Conservation (phyloP, 2,797 vertebrate species). For the Acanthurus lineatus region DNA sequence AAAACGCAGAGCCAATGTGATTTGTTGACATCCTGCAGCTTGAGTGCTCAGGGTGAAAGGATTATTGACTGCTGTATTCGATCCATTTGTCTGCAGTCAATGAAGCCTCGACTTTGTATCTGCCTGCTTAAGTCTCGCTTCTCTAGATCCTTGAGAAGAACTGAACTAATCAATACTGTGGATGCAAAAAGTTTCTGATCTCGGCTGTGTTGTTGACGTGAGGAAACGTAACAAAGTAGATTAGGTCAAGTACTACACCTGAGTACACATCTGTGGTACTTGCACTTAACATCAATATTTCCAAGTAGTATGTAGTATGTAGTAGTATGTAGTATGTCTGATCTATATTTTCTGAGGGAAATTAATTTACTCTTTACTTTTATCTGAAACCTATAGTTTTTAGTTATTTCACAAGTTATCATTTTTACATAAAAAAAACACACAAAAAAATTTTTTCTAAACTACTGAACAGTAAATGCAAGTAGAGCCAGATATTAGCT, state of each 20-base stretch:
- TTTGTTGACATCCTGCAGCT: slow-evolving; percentile 22
- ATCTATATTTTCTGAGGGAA: too few relatives aligned
- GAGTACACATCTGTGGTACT: not conserved
- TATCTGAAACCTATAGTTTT: too few relatives aligned
- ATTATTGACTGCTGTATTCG: slow-evolving; percentile 19
- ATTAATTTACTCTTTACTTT: too few relatives aligned
- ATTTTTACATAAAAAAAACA: too few relatives aligned
- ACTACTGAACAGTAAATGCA: too few relatives aligned
- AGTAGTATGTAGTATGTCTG: not conserved
- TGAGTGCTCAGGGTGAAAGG: slow-evolving; percentile 1
- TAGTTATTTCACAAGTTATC: too few relatives aligned
- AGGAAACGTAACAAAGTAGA: not conserved
- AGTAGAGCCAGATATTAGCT: too few relatives aligned
- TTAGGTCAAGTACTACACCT: not conserved
- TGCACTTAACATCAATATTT: not conserved
- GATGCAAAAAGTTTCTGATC: not conserved
- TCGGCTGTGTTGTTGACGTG: not conserved
- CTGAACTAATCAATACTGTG: not conserved
- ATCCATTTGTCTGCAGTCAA: not conserved
- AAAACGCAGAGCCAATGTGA: slow-evolving; percentile 8
- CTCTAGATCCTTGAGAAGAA: not conserved
- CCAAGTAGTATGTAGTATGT: not conserved
- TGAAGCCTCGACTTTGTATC: too few relatives aligned
- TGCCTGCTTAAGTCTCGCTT: not conserved
- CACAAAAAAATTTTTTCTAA: too few relatives aligned